Evolutionary conservation across 2,113 vertebrate species (phyloP).

Genomic region (Rhinolophus ferrumequinum): DNA sequence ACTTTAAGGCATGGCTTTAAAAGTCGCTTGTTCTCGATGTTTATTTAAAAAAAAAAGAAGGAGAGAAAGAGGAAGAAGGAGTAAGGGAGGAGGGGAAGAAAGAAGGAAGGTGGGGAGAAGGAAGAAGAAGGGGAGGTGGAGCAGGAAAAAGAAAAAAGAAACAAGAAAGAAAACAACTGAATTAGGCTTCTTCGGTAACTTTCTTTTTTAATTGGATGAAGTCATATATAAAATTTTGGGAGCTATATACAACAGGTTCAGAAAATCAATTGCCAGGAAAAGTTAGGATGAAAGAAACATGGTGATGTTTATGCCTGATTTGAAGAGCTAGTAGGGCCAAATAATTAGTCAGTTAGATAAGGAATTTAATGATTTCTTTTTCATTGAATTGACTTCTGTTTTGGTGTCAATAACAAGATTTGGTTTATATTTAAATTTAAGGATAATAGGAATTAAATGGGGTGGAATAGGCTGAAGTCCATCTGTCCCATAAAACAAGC

Average conservation of each 20-base stretch:
- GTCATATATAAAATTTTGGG: not conserved
- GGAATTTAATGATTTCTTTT: not conserved
- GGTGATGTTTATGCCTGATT: not conserved
- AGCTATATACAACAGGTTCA: not conserved
- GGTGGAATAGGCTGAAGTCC: not conserved
- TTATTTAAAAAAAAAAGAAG: not conserved
- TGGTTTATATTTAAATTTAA: conserved; percentile 12
- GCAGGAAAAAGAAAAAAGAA: not conserved
- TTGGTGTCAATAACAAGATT: not conserved
- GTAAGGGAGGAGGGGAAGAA: not conserved
- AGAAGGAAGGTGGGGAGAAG: not conserved
- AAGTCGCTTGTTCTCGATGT: not conserved
- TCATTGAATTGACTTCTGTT: not conserved
- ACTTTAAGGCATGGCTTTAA: not conserved
- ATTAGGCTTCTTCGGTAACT: not conserved
- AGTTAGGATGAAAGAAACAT: not conserved
- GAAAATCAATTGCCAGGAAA: not conserved
- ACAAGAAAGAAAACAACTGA: not conserved
- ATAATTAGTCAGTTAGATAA: not conserved
- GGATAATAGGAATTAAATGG: not conserved
- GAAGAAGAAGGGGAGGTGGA: not conserved
- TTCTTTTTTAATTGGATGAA: not conserved
- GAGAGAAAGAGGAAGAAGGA: not conserved
- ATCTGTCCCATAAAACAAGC: not conserved
- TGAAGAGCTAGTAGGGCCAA: not conserved